Evolutionary conservation across 2,113 vertebrate species (phyloP).

Genomic region (Centropus unirufus): DNA sequence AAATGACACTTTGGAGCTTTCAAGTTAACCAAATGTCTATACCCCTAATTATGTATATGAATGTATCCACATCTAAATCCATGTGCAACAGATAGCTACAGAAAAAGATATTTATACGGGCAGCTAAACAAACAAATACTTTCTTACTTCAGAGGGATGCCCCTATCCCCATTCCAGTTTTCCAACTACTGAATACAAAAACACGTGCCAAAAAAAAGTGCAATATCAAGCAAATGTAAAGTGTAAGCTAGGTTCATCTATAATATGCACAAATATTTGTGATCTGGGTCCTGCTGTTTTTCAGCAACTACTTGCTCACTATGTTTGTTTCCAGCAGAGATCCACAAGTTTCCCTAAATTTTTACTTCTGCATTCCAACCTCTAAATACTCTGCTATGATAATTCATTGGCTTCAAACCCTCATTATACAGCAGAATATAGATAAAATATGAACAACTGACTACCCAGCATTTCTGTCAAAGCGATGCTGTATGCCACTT

Average conservation of each 20-base stretch:
- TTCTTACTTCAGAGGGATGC: neutral
- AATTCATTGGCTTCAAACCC: conserved; percentile 58
- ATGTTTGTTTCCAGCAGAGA: neutral
- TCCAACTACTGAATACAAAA: neutral
- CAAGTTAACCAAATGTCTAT: conserved; percentile 56
- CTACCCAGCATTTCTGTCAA: conserved; percentile 67
- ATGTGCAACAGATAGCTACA: neutral
- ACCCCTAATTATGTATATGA: neutral
- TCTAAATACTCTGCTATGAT: conserved; percentile 40
- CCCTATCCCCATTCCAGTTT: neutral
- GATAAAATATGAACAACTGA: conserved; percentile 53
- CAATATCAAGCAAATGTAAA: neutral
- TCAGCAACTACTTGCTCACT: neutral
- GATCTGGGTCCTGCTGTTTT: neutral
- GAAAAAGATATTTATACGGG: conserved; percentile 6
- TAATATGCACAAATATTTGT: conserved; percentile 11
- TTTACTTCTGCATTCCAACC: conserved; percentile 44
- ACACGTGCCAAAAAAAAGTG: neutral
- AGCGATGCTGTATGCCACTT: conserved; percentile 19
- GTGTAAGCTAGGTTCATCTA: neutral
- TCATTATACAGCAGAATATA: conserved; percentile 53
- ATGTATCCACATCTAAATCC: neutral
- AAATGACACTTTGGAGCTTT: conserved; percentile 47
- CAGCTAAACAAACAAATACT: neutral
- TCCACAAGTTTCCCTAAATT: conserved; percentile 15